A percentile compares a stretch with the other conserved stretches of the same genome.
Evolutionary conservation across 1,140 invertebrate species (phyloP).

Genomic region (Euborellia annulipes): DNA sequence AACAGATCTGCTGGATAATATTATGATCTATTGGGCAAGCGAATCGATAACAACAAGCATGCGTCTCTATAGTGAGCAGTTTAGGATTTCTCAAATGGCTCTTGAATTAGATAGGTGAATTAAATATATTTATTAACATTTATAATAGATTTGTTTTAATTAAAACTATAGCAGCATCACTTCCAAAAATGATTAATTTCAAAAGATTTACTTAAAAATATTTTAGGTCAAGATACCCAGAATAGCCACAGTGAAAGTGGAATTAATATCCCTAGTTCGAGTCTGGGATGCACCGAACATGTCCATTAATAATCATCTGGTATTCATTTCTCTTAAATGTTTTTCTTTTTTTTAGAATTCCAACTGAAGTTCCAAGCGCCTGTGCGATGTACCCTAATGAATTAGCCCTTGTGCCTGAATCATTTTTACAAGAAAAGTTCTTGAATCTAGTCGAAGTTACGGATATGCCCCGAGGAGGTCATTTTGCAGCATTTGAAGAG

Average conservation of each 20-base stretch:
- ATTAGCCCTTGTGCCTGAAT: constrained; percentile 37
- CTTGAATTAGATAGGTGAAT: constrained; percentile 28
- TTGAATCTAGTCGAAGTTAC: constrained; percentile 44
- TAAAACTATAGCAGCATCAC: no score
- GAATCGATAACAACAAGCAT: constrained; percentile 46
- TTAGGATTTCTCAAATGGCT: constrained; percentile 23
- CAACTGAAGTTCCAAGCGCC: constrained; percentile 40
- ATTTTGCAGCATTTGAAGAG: constrained; percentile 71
- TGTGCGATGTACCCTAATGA: constrained; percentile 50
- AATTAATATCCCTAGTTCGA: not conserved
- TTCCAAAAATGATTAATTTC: no score
- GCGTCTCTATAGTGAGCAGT: constrained; percentile 44
- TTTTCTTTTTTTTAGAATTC: constrained; percentile 36
- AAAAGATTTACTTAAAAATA: no score
- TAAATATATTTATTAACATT: no score
- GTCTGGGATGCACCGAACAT: not conserved
- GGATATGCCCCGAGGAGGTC: constrained; percentile 50
- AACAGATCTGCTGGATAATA: constrained; percentile 51
- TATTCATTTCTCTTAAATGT: constrained; percentile 3
- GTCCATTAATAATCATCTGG: not conserved
- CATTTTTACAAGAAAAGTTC: constrained; percentile 38
- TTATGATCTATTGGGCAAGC: constrained; percentile 64
- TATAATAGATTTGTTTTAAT: no score
- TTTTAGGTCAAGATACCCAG: no score
- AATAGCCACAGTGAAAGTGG: no score